Base-by-base conservation (phyloP, 2,888 invertebrate genomes). In the Andrena fulva region DNA sequence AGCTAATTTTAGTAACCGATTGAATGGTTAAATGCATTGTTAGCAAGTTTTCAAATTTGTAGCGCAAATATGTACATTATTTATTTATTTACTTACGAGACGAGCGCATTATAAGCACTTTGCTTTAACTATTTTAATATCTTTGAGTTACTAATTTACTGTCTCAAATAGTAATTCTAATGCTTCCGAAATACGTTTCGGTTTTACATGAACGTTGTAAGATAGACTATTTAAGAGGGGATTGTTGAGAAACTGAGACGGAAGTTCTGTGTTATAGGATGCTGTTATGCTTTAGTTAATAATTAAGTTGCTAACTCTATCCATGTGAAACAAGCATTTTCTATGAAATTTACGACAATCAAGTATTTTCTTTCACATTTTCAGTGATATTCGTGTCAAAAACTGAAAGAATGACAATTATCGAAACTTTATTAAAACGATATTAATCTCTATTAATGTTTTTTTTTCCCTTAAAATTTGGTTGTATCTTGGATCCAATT, bases 131-230 rank as follows among this genome's bases (percentile, higher is more conserved):
- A 73, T 56, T 50, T 12, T 56, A 24, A 24, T 56, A 27, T 8
- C 1, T 31, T 35, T 1, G 27, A n/a, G n/a, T 12, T 4, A 35
- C 10, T 29, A 52, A 52, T 35, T 59, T 70, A 35, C 59, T 54
- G 6, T 24, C 50, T 52, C 10, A 10, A 68, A 16, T 42, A 33
- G 27, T 50, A 60, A 64, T 42, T 50, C 4, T 20, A 16, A 59
- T 72, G 54, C 80, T 80, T 80, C 79, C 72, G 67, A 27, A 31
- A 68, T 64, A 59, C 33, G 35, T 69, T 59, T 75, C 10, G 42
- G 10, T 33, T 80, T 67, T 50, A 10, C 24, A 50, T 20, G 60
- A 48, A 6, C n/a, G 48, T 71, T 60, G 42, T 70, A 62, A 54
- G 16, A 48, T 70, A 66, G 1, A 20, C 42, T 71, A 27, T 31